Evolutionary conservation across 53 echinoderm and acorn worm genomes (phyloP).

Genomic region (Mesocentrotus franciscanus): DNA sequence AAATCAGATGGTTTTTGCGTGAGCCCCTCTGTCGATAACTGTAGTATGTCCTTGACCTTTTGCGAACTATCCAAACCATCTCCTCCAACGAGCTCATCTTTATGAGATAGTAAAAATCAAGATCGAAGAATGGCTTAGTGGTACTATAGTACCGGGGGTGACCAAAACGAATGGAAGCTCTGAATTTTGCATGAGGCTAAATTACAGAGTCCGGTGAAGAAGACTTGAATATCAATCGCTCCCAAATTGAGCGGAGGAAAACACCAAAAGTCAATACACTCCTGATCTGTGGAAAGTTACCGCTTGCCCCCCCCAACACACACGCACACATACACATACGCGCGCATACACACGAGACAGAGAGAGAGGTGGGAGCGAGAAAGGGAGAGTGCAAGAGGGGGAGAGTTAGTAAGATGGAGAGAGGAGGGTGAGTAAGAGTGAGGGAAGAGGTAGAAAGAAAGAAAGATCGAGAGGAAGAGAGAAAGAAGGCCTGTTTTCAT

Average conservation of each 20-base stretch:
- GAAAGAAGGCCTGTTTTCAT: too few relatives aligned
- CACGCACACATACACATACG: too few relatives aligned
- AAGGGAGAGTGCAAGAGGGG: background rate
- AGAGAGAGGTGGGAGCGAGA: background rate
- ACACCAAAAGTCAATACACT: background rate
- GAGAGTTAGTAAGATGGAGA: background rate
- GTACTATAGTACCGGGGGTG: background rate
- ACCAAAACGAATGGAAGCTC: background rate
- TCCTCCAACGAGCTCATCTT: background rate
- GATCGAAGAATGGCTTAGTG: background rate
- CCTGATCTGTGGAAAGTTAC: background rate
- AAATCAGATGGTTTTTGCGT: background rate
- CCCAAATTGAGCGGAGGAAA: background rate
- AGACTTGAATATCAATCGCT: background rate
- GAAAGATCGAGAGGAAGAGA: background rate
- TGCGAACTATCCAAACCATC: background rate
- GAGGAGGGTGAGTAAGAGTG: background rate
- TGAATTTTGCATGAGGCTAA: background rate
- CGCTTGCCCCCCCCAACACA: background rate
- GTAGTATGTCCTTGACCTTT: background rate
- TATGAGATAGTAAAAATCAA: background rate
- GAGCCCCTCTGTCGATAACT: background rate
- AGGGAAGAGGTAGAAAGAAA: conserved; percentile 7
- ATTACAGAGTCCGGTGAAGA: background rate
- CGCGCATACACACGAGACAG: too few relatives aligned